A percentile compares a stretch with the other conserved stretches of the same genome.
Conservation (phyloP, 2,888 invertebrate species). For the Sceliomorpha sp. region DNA sequence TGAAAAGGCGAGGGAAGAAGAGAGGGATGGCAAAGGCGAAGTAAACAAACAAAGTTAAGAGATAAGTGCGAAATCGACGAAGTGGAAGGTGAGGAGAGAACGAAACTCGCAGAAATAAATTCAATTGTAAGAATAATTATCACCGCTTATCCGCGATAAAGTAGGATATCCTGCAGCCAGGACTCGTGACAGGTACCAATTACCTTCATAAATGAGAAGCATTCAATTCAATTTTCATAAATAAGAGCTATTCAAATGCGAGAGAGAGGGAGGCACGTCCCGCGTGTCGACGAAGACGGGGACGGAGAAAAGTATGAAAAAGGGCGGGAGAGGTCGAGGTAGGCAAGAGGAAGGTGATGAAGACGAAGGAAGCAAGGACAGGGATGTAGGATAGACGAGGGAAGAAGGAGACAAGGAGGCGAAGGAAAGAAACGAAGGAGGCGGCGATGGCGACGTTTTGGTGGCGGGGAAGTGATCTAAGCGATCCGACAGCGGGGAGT, state of each 20-base stretch:
- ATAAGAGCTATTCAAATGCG: slow-evolving; percentile 41
- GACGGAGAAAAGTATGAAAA: slow-evolving; percentile 25
- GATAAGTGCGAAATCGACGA: slow-evolving; percentile 15
- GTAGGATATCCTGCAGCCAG: slow-evolving; percentile 69
- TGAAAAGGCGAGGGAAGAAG: too few relatives aligned
- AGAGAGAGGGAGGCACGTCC: slow-evolving; percentile 3
- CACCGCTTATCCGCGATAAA: slow-evolving; percentile 70
- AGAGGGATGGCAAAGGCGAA: neutral
- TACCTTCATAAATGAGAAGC: slow-evolving; percentile 75
- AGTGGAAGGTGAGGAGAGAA: slow-evolving; percentile 23
- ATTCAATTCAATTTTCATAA: slow-evolving; percentile 70
- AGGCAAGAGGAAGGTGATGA: slow-evolving; percentile 29
- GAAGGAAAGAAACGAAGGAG: slow-evolving; percentile 59
- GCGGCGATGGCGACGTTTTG: slow-evolving; percentile 64
- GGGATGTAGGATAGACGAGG: slow-evolving; percentile 22
- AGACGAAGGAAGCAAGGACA: slow-evolving; percentile 47
- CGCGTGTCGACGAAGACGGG: neutral
- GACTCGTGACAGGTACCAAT: slow-evolving; percentile 73
- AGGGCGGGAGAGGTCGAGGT: slow-evolving; percentile 45
- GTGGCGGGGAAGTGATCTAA: slow-evolving; percentile 77
- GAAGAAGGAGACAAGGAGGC: slow-evolving; percentile 46
- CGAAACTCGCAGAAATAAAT: slow-evolving; percentile 66
- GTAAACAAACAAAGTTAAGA: neutral
- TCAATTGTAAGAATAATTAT: slow-evolving; percentile 75
- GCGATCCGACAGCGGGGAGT: slow-evolving; percentile 79